Conservation (phyloP, 64 coral and sea anemone species). For the Platygyra sinensis region DNA sequence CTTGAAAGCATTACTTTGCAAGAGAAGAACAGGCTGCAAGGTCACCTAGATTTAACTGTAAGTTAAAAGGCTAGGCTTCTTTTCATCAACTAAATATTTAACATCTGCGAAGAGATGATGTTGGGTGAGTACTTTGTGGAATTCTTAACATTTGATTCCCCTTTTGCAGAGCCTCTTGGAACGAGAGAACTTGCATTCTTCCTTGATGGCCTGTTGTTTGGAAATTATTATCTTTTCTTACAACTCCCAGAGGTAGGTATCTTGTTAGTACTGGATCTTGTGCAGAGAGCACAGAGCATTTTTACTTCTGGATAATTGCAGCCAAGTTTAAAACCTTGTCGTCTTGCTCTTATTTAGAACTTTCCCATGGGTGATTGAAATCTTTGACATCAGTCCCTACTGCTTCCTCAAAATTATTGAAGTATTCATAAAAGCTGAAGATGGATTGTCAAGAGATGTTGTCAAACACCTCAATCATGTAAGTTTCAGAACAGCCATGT, state of each 20-base stretch:
- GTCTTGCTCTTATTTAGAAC: conserved; percentile 45
- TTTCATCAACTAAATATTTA: too few species aligned
- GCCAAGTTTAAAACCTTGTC: neutral
- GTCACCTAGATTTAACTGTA: conserved; percentile 90
- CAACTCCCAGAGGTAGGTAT: conserved; percentile 89
- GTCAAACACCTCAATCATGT: conserved; percentile 99
- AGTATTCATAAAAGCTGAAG: conserved; percentile 94
- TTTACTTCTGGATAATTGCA: neutral
- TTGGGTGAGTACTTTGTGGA: too few species aligned
- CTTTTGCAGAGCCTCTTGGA: conserved; percentile 72
- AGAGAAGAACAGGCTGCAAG: conserved; percentile 89
- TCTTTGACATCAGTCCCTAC: conserved; percentile 84
- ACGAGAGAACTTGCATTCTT: conserved; percentile 89
- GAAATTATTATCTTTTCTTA: conserved; percentile 99
- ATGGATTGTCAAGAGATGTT: conserved; percentile 95
- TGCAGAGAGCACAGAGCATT: neutral
- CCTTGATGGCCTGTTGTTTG: conserved; percentile 88
- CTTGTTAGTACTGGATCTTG: neutral
- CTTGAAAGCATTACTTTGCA: conserved; percentile 86
- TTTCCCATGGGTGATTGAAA: conserved; percentile 94
- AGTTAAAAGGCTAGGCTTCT: neutral
- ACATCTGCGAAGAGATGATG: too few species aligned
- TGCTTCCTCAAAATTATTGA: conserved; percentile 96
- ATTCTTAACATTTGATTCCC: too few species aligned
- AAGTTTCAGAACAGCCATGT: conserved; percentile 1